A percentile compares a stretch with the other conserved stretches of the same genome.
These are phyloP conservation scores for Xenopus tropicalis DNA, from an alignment of 2,113 vertebrate species.

Conservation along the genomic window DNA sequence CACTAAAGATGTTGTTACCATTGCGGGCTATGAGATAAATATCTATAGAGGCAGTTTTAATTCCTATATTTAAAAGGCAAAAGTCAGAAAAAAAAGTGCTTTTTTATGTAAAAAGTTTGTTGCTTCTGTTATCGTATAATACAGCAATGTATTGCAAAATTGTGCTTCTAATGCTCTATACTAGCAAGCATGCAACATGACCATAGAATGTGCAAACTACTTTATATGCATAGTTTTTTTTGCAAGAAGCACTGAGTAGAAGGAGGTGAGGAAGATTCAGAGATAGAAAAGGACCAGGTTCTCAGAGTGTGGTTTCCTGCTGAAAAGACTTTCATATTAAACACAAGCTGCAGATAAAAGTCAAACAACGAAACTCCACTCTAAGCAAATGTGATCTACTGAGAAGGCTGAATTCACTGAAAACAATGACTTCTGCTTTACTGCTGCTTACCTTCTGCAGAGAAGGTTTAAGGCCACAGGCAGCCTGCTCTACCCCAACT, in stretches of 20 bases:
- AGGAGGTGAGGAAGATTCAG: slow-evolving; percentile 18
- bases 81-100: no score
- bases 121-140: no score
- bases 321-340: slow-evolving; percentile 6
- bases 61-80: no score
- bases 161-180: no score
- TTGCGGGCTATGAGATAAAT: no score
- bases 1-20: no score
- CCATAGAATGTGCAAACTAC: not conserved
- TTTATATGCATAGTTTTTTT: not conserved
- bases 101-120: no score
- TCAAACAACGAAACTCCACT: slow-evolving; percentile 19
- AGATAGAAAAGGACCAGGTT: slow-evolving; percentile 7
- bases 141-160: no score
- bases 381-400: slow-evolving; percentile 1
- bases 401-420: slow-evolving; percentile 11
- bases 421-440: not conserved
- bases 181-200: no score
- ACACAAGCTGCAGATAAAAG: not conserved
- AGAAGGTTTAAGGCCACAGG: not conserved
- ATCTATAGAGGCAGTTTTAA: no score
- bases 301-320: slow-evolving; percentile 38
- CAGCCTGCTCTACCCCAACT: not conserved
- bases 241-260: not conserved
- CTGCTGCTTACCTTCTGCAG: not conserved